Conservation (phyloP, 2,113 vertebrate genomes). For the Clinocottus analis region DNA sequence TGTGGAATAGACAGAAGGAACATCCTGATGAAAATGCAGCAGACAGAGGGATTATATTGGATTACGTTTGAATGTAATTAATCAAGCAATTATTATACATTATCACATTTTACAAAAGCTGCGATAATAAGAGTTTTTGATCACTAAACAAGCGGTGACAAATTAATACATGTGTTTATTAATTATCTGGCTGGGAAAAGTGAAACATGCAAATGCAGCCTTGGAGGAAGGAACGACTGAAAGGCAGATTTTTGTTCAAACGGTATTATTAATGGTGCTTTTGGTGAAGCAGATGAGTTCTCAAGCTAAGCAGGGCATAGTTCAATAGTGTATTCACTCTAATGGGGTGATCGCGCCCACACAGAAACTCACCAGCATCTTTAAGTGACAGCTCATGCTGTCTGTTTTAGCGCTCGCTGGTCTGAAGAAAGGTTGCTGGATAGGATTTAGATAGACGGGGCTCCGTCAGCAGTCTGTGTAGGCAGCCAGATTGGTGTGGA, state of each 20-base stretch:
- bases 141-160: slow-evolving; percentile 35
- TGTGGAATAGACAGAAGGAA: neutral
- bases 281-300: slow-evolving; percentile 43
- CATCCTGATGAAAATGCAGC: neutral
- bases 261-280: slow-evolving; percentile 58
- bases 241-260: slow-evolving; percentile 45
- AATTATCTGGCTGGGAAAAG: slow-evolving; percentile 25
- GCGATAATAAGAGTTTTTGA: slow-evolving; percentile 35
- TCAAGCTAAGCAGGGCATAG: slow-evolving; percentile 49
- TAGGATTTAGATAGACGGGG: slow-evolving; percentile 34
- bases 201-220: slow-evolving; percentile 19
- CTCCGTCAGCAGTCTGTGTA: slow-evolving; percentile 29
- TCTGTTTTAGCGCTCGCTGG: slow-evolving; percentile 39
- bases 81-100: slow-evolving; percentile 34
- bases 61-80: slow-evolving; percentile 35
- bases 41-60: slow-evolving; percentile 14
- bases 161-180: slow-evolving; percentile 27
- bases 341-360: slow-evolving; percentile 54
- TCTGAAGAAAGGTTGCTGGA: slow-evolving; percentile 45
- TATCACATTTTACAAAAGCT: slow-evolving; percentile 39
- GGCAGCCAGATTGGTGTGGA: slow-evolving; percentile 41
- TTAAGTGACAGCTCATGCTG: slow-evolving; percentile 48
- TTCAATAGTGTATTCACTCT: slow-evolving; percentile 39
- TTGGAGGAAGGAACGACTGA: slow-evolving; percentile 19
- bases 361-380: slow-evolving; percentile 38